These are phyloP conservation scores for Argyrosomus regius DNA, from an alignment of 2,797 vertebrate genomes.

Conservation along the genomic window DNA sequence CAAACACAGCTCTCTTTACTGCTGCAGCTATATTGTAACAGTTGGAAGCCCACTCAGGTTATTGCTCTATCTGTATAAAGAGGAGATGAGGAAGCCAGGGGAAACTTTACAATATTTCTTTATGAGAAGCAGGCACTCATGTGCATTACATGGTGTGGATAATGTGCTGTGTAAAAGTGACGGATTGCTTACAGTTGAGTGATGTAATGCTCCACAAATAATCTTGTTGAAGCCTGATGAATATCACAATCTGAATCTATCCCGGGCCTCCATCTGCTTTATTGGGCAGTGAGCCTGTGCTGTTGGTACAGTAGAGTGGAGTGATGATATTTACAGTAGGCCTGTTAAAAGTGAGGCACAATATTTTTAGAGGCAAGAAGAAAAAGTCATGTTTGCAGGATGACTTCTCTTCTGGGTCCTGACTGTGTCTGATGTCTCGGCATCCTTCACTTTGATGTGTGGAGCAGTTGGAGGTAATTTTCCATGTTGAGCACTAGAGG, in stretches of 20 bases:
- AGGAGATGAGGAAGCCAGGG: constrained; percentile 33
- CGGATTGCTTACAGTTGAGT: constrained; percentile 54
- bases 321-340: constrained; percentile 21
- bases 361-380: constrained; percentile 36
- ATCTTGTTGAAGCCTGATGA: constrained; percentile 42
- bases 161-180: constrained; percentile 65
- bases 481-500: constrained; percentile 65
- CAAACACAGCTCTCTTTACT: constrained; percentile 37
- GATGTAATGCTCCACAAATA: constrained; percentile 64
- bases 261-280: constrained; percentile 43
- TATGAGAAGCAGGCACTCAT: constrained; percentile 67
- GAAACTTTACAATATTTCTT: constrained; percentile 66
- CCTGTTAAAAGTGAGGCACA: constrained; percentile 32
- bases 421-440: constrained; percentile 16
- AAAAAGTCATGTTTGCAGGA: constrained; percentile 28
- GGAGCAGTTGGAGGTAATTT: constrained; percentile 15
- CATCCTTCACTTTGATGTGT: constrained; percentile 28
- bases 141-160: constrained; percentile 65
- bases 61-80: constrained; percentile 62
- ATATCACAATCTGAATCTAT: constrained; percentile 36
- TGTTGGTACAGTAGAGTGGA: constrained; percentile 10
- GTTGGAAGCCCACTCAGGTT: constrained; percentile 66
- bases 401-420: constrained; percentile 17
- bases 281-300: constrained; percentile 21
- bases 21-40: constrained; percentile 50